These are phyloP conservation scores for Pogoniulus pusillus DNA, from an alignment of 2,797 vertebrate species.

Conservation along the genomic window DNA sequence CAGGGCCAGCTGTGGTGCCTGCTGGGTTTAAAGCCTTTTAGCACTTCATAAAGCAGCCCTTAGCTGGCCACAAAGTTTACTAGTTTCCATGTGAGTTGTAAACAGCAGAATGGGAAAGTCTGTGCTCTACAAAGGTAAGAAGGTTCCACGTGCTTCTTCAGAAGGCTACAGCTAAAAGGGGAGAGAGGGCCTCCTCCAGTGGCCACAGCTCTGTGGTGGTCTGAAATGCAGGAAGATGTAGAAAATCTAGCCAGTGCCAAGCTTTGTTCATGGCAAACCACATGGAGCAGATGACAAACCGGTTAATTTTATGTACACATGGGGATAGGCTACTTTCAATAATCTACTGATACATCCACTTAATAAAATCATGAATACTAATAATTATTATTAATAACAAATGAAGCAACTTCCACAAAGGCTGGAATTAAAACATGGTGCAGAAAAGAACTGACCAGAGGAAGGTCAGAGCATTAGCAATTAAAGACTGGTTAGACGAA, in stretches of 20 bases:
- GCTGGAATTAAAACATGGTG: background rate
- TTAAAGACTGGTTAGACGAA: background rate
- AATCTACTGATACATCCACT: background rate
- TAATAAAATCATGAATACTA: conserved; percentile 16
- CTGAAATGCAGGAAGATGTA: background rate
- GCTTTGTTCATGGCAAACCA: background rate
- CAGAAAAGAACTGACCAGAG: background rate
- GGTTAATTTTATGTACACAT: background rate
- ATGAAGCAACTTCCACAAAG: background rate
- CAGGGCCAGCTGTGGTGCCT: fast-evolving
- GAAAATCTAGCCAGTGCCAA: background rate
- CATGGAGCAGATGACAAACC: background rate
- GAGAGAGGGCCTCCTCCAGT: background rate
- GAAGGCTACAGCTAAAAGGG: background rate
- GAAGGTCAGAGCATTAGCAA: background rate
- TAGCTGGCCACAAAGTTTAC: conserved; percentile 53
- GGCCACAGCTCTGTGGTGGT: fast-evolving
- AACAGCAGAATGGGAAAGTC: background rate
- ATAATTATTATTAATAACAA: conserved; percentile 4
- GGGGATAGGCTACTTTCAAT: background rate
- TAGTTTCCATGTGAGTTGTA: conserved; percentile 42
- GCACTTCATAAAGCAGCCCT: conserved; percentile 36
- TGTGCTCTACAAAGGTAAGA: background rate
- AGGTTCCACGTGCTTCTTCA: background rate
- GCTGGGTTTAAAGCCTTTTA: conserved; percentile 26